Evolutionary conservation across 2,113 vertebrate species (phyloP).

Genomic region (Heloderma charlesbogerti): DNA sequence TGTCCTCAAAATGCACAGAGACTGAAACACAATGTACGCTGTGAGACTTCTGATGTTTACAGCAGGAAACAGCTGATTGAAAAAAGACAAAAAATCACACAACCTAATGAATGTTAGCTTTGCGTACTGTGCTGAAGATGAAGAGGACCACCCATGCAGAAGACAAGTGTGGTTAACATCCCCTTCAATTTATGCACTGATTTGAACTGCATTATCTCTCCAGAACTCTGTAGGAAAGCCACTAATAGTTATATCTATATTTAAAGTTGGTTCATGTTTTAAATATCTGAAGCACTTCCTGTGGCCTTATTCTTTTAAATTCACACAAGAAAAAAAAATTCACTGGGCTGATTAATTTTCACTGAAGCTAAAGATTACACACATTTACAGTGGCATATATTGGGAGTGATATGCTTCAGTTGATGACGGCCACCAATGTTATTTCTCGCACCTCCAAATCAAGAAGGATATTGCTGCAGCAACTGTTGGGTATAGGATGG

Average conservation of each 20-base stretch:
- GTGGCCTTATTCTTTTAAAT: slow-evolving; percentile 39
- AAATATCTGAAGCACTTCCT: slow-evolving; percentile 17
- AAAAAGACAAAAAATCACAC: slow-evolving; percentile 44
- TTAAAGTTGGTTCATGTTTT: slow-evolving; percentile 20
- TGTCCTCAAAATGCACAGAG: slow-evolving; percentile 28
- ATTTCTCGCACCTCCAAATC: background rate
- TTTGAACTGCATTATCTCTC: slow-evolving; percentile 46
- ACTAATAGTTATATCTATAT: slow-evolving; percentile 37
- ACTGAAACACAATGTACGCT: slow-evolving; percentile 17
- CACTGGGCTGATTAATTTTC: slow-evolving; percentile 9
- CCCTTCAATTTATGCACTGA: slow-evolving; percentile 37
- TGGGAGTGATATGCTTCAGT: background rate
- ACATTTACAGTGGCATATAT: background rate
- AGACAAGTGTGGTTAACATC: slow-evolving; percentile 48
- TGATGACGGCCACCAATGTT: background rate
- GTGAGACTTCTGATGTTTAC: slow-evolving; percentile 49
- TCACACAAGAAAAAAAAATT: slow-evolving; percentile 16
- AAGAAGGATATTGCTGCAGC: background rate
- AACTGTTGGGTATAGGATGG: background rate
- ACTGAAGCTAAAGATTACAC: background rate
- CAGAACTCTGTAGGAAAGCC: slow-evolving; percentile 35
- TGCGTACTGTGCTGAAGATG: slow-evolving; percentile 44
- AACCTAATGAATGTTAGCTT: slow-evolving; percentile 37
- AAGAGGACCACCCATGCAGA: slow-evolving; percentile 57
- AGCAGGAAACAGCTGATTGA: slow-evolving; percentile 56